Conservation (phyloP, 2,797 vertebrate genomes). For the Silurus lanzhouensis region DNA sequence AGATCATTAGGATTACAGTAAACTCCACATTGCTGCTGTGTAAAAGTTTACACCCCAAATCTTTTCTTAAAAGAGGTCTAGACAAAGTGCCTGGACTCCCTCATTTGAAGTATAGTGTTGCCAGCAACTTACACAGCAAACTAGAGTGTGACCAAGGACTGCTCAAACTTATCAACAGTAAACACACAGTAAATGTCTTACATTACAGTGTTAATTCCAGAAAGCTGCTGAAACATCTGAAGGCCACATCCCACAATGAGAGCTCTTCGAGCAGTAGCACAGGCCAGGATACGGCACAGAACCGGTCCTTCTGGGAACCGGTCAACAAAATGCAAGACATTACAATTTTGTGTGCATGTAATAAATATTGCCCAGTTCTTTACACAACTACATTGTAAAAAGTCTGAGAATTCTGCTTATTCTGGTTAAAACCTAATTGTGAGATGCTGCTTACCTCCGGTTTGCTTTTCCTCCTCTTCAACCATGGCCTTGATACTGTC, state of each 20-base stretch:
- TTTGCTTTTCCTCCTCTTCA: slow-evolving; percentile 85
- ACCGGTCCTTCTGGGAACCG: slow-evolving; percentile 77
- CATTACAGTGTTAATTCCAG: slow-evolving; percentile 98
- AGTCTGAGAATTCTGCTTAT: neutral
- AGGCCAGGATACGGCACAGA: slow-evolving; percentile 85
- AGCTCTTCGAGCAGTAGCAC: slow-evolving; percentile 85
- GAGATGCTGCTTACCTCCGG: slow-evolving; percentile 56
- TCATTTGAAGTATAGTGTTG: neutral
- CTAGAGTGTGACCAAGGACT: neutral
- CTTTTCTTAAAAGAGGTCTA: neutral
- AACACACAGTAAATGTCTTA: slow-evolving; percentile 69
- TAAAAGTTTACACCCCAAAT: neutral
- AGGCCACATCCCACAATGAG: slow-evolving; percentile 91
- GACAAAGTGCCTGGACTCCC: neutral
- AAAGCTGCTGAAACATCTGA: slow-evolving; percentile 97
- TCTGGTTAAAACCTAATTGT: neutral
- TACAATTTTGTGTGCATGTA: neutral
- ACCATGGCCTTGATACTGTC: slow-evolving; percentile 85
- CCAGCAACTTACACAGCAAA: neutral
- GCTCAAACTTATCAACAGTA: neutral
- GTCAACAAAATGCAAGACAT: slow-evolving; percentile 13
- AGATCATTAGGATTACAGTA: neutral
- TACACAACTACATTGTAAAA: neutral
- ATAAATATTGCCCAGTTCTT: neutral
- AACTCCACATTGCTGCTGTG: neutral